These are phyloP conservation scores for Mus pahari DNA, from an alignment of 2,113 vertebrate genomes.

Conservation along the genomic window DNA sequence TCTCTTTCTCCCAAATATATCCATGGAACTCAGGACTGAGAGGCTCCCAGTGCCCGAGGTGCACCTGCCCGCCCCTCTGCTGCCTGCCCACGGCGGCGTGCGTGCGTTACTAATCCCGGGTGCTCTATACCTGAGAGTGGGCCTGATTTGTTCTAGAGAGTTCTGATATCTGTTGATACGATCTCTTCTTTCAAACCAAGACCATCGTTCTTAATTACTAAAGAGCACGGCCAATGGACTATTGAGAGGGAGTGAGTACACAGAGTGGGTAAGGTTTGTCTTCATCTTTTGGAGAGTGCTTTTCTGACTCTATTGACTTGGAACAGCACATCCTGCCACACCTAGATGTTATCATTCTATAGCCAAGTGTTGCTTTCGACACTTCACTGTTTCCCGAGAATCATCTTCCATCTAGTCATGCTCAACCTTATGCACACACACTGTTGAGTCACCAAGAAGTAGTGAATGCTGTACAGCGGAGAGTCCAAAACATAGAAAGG, in stretches of 20 bases:
- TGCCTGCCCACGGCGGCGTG: background rate
- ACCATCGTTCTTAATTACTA: background rate
- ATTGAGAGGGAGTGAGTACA: background rate
- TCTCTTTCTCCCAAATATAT: background rate
- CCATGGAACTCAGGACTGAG: background rate
- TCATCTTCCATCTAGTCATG: background rate
- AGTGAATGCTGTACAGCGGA: background rate
- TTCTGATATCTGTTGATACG: background rate
- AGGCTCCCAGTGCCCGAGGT: background rate
- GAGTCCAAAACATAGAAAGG: background rate
- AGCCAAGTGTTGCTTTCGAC: background rate
- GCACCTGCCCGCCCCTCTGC: background rate
- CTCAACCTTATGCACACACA: background rate
- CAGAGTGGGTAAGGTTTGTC: background rate
- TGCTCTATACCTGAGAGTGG: background rate
- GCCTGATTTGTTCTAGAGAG: background rate
- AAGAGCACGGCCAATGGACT: background rate
- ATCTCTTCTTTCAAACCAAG: background rate
- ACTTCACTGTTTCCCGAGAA: background rate
- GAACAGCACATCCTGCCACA: background rate
- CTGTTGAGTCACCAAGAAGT: background rate
- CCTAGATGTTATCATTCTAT: background rate
- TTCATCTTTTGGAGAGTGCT: background rate
- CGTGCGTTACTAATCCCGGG: background rate
- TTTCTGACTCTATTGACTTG: background rate